phyloP scores from a whole-genome alignment of 2,888 invertebrate genomes.

The Galerucella calmariensis region DNA sequence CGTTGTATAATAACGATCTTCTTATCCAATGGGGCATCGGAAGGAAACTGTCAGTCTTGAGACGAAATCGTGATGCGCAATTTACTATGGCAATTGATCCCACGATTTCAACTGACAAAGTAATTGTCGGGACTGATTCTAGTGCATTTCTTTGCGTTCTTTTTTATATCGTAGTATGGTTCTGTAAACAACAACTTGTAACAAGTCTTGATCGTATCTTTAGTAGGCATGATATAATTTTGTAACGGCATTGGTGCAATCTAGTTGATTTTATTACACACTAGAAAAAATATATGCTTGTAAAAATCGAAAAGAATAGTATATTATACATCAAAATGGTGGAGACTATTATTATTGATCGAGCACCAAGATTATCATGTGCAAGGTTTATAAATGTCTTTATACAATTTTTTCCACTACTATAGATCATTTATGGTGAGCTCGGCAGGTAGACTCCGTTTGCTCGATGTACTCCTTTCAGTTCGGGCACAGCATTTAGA shows the following conservation, averaged over 20 bases:
- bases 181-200: constrained; percentile 20
- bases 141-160: constrained; percentile 58
- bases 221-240: constrained; percentile 28
- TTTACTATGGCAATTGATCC: constrained; percentile 55
- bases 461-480: no score
- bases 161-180: constrained; percentile 49
- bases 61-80: constrained; percentile 57
- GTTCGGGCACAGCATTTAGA: no score
- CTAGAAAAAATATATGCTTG: not conserved
- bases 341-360: no score
- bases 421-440: no score
- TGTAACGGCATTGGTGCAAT: not conserved
- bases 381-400: no score
- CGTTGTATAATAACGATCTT: constrained; percentile 45
- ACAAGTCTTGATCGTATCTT: constrained; percentile 23
- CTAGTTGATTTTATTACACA: not conserved
- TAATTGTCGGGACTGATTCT: constrained; percentile 59
- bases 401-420: no score
- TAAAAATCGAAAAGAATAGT: no score
- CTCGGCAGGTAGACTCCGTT: no score
- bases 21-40: constrained; percentile 53
- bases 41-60: constrained; percentile 61
- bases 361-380: no score
- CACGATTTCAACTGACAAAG: constrained; percentile 59
- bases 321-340: no score